phyloP scores from a whole-genome alignment of 2,113 vertebrate species.

The Lophura nycthemera region DNA sequence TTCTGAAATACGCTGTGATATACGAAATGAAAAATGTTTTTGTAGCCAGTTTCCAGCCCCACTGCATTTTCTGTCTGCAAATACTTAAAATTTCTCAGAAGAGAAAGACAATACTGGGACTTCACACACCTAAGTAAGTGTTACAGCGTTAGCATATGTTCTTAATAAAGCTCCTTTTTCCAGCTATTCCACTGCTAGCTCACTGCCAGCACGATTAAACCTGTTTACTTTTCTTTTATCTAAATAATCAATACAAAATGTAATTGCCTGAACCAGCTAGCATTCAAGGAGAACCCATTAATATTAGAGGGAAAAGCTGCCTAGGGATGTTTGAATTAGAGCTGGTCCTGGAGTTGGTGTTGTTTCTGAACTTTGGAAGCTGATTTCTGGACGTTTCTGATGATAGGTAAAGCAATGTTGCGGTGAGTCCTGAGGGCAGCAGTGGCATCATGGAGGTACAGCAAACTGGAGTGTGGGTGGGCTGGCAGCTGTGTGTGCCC shows the following conservation, averaged over 20 bases:
- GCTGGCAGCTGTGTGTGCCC: not conserved
- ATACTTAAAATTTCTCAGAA: conserved; percentile 31
- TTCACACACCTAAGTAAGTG: conserved; percentile 24
- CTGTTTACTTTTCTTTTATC: conserved; percentile 57
- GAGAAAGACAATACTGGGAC: not conserved
- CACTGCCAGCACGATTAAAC: conserved; percentile 52
- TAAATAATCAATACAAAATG: conserved; percentile 62
- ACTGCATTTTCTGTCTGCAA: not conserved
- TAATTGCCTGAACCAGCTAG: conserved; percentile 57
- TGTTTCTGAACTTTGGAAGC: not conserved
- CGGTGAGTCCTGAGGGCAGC: not conserved
- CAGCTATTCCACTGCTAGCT: not conserved
- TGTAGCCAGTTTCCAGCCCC: conserved; percentile 2
- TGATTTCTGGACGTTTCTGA: not conserved
- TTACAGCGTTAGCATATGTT: conserved; percentile 42
- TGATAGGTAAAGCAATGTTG: not conserved
- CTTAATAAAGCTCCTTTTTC: conserved; percentile 33
- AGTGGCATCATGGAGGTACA: not conserved
- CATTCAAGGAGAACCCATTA: conserved; percentile 46
- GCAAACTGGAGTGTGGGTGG: not conserved
- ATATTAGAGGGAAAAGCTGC: conserved; percentile 45
- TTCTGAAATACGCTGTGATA: not conserved
- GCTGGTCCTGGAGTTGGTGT: not conserved
- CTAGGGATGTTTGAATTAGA: conserved; percentile 1
- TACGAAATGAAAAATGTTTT: conserved; percentile 28